Evolutionary conservation across 2,113 vertebrate species (phyloP), one percentile per base, ranked within the genome.

Genomic region (Pleuronectes platessa): DNA sequence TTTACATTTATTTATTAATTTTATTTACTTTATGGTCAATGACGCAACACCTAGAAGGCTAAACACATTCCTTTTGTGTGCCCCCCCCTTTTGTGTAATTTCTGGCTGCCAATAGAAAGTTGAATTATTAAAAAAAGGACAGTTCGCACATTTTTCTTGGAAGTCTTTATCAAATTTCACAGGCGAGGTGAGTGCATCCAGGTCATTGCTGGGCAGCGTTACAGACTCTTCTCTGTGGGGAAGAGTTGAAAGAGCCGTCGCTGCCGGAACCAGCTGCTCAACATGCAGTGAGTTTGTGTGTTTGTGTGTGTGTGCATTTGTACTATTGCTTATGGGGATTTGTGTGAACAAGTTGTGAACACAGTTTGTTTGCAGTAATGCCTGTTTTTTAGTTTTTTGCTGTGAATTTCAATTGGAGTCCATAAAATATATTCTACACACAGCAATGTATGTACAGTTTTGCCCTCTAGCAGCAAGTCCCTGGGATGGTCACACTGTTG

Each of bases 251-350:
- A 85, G 81, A 42, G 80, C 42, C 59, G 69, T 76, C 63, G 64
- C 71, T 82, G 59, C 31, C 71, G 40, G 65, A 66, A 82, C 60
- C 86, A 84, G 81, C 78, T 88, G 82, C 79, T 89, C 59, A 66
- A 62, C 42, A 78, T 5, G 17, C n/a, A 71, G 9, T 37, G 58
- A 35, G 66, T 74, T 65, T 60, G n/a, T 62, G 31, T 31, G 6
- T 31, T 6, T 61, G 3, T 5, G 27, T 53, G 53, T 35, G 20
- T 53, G 10, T 23, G 12, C 59, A 27, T 45, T 17, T 24, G 15
- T 62, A 20, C 45, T 20, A 12, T 18, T 51, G 14, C 18, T 47
- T 18, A 21, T 7, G 0, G 49, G 26, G 17, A 10, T 10, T 45
- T 59, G 13, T 40, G 62, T 27, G 45, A 14, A 26, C n/a, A 47